phyloP scores from a whole-genome alignment of 2,113 vertebrate species.

The Bufo bufo region DNA sequence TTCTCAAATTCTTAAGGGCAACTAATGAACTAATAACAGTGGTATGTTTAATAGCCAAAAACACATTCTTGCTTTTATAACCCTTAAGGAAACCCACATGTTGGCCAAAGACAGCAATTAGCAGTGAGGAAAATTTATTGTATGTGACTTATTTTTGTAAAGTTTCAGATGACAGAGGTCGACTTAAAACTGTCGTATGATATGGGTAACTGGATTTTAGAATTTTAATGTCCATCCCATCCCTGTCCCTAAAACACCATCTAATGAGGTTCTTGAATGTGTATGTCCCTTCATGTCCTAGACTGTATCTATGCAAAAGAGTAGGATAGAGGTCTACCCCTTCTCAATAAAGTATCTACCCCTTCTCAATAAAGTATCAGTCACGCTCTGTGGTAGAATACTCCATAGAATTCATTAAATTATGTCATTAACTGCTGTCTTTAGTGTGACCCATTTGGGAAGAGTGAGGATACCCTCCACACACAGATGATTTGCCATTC shows the following conservation, averaged over 20 bases:
- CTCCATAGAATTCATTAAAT: no score
- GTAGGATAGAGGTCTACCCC: not conserved
- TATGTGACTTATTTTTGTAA: not conserved
- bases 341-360: not conserved
- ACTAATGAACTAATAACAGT: constrained; percentile 49
- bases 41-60: constrained; percentile 51
- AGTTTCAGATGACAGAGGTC: not conserved
- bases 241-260: not conserved
- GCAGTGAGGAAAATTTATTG: not conserved
- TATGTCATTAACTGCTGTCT: not conserved
- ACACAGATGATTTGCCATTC: no score
- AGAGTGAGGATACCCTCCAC: no score
- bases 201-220: not conserved
- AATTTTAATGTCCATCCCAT: not conserved
- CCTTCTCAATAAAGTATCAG: not conserved
- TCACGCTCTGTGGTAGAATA: not conserved
- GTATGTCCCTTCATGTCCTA: not conserved
- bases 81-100: constrained; percentile 39
- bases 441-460: not conserved
- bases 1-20: constrained; percentile 16
- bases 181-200: not conserved
- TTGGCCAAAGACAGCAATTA: constrained; percentile 20
- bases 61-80: constrained; percentile 44
- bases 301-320: constrained; percentile 31
- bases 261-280: not conserved